Evolutionary conservation across 2,888 invertebrate genomes (phyloP), one percentile per base, ranked within the genome.

Genomic region (Clusia tigrina): DNA sequence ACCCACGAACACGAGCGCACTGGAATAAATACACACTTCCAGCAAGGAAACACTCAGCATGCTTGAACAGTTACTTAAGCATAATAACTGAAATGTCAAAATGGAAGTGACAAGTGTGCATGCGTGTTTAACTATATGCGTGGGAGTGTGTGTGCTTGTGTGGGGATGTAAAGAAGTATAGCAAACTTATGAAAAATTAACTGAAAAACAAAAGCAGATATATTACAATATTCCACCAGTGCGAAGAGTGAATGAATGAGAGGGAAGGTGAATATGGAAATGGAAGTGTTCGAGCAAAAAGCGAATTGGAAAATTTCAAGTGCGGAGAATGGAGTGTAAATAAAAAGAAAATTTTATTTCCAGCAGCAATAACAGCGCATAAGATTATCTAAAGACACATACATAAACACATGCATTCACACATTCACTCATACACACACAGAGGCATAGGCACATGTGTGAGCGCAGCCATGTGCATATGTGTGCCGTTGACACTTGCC

Each of bases 401-500:
- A n/a, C n/a, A n/a, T n/a, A n/a, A n/a, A n/a, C n/a, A n/a, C n/a
- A n/a, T n/a, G n/a, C n/a, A n/a, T n/a, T n/a, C n/a, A n/a, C n/a
- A n/a, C n/a, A n/a, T n/a, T 42, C 12, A 32, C 32, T 9, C 32
- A 12, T 32, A 32, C 32, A 32, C 32, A 32, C 32, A 26, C 18
- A 18, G 2, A 9, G 6, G 1, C 18, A 17, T 15, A 32, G 12
- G 32, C 32, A 37, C 67, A 67, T 69, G 65, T 67, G 65, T 55
- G 65, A 51, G 59, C 48, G 54, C 54, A 56, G 57, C 54, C 60
- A 46, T 62, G 58, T 55, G 37, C 56, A 67, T 73, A 73, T 51
- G 64, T 65, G 32, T 32, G 32, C 6, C 32, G 32, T 63, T 73
- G 74, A 74, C 74, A 74, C 73, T 74, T 71, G 76, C 77, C 74